Conservation (phyloP, 2,797 vertebrate genomes). For the Micrastur ruficollis region DNA sequence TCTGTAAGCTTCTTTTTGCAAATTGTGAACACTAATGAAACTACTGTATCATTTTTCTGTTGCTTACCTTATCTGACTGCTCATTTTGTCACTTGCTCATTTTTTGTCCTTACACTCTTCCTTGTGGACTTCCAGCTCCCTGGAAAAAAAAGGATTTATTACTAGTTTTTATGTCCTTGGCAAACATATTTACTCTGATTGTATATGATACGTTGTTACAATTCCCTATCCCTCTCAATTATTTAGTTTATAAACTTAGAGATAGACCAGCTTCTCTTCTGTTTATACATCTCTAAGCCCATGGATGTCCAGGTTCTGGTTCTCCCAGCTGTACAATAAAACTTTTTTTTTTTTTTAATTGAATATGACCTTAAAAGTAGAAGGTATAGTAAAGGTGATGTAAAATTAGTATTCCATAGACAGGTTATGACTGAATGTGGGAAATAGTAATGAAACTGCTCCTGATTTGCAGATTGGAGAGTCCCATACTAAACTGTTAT, state of each 20-base stretch:
- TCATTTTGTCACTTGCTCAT: neutral
- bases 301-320: neutral
- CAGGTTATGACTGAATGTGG: neutral
- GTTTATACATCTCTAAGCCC: neutral
- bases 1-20: neutral
- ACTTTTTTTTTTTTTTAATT: neutral
- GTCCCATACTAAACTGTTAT: neutral
- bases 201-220: neutral
- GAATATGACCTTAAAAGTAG: neutral
- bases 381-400: neutral
- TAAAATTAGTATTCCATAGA: neutral
- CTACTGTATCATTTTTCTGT: neutral
- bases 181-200: neutral
- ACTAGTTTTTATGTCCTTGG: neutral
- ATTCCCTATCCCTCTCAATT: neutral
- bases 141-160: neutral
- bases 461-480: neutral
- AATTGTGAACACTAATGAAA: neutral
- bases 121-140: neutral
- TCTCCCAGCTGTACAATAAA: neutral
- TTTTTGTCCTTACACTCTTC: neutral
- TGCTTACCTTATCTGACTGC: neutral
- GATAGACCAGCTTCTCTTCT: neutral
- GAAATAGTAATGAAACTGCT: neutral
- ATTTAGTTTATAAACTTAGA: neutral